A percentile compares a stretch with the other conserved stretches of the same genome.
These are phyloP conservation scores for Polymixis flavicincta DNA, from an alignment of 2,888 invertebrate genomes.

Conservation along the genomic window DNA sequence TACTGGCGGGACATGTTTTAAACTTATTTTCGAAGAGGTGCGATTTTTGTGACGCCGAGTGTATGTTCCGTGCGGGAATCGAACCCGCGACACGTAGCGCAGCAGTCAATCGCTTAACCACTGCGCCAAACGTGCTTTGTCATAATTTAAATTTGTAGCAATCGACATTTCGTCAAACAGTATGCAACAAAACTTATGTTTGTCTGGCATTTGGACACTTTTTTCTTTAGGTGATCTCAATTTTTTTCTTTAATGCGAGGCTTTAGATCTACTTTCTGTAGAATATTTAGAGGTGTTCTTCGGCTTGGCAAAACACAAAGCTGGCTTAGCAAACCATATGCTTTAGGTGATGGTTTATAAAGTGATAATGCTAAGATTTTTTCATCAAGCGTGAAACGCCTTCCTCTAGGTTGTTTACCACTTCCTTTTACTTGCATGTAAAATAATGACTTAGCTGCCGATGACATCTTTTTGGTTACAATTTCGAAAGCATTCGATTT, in stretches of 20 bases:
- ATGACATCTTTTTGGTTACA: neutral
- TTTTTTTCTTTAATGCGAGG: neutral
- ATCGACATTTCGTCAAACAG: constrained; percentile 6
- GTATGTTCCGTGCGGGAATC: no score
- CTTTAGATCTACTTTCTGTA: neutral
- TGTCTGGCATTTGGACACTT: no score
- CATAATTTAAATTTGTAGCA: neutral
- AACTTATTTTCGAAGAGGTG: no score
- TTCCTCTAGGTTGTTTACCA: neutral
- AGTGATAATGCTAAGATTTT: no score
- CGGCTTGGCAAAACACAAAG: constrained; percentile 3
- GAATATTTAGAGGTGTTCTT: neutral
- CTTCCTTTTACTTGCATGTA: neutral
- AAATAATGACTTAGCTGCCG: neutral
- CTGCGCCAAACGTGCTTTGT: no score
- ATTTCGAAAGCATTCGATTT: no score
- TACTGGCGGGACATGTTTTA: no score
- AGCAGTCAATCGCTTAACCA: no score
- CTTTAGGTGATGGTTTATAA: no score
- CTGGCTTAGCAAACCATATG: neutral
- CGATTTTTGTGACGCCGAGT: no score
- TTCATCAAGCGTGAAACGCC: neutral
- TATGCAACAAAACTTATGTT: neutral
- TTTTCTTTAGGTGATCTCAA: neutral
- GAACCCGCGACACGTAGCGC: no score